A percentile compares a stretch with the other conserved stretches of the same genome.
These are phyloP conservation scores for Gambelia wislizenii DNA, from an alignment of 2,797 vertebrate species.

Conservation along the genomic window DNA sequence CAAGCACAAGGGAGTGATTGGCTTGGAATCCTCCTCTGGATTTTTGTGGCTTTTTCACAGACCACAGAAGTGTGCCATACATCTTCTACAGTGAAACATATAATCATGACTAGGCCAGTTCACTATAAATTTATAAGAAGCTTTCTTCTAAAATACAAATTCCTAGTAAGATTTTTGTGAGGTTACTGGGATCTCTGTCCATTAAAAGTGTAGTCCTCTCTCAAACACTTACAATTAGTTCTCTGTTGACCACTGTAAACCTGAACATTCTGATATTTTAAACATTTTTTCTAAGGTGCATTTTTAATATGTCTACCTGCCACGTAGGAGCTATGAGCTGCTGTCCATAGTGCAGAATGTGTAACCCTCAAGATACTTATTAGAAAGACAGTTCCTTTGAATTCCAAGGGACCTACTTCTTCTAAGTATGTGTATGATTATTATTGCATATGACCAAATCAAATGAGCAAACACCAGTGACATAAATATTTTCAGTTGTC, in stretches of 20 bases:
- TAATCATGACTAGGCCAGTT: background rate
- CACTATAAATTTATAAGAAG: background rate
- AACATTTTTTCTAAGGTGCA: background rate
- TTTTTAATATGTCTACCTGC: background rate
- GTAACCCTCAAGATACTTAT: background rate
- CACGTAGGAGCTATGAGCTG: background rate
- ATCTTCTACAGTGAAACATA: conserved; percentile 22
- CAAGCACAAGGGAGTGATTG: conserved; percentile 31
- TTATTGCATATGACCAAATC: background rate
- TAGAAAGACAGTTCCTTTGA: background rate
- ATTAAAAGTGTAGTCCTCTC: background rate
- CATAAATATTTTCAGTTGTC: background rate
- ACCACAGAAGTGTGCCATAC: background rate
- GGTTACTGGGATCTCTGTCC: background rate
- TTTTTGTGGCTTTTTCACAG: conserved; percentile 22
- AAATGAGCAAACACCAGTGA: background rate
- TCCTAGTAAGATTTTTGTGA: background rate
- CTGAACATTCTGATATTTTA: background rate
- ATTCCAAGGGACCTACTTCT: background rate
- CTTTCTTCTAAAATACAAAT: background rate
- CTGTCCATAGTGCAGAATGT: background rate
- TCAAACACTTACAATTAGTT: background rate
- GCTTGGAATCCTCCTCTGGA: conserved; percentile 8
- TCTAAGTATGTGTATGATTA: background rate
- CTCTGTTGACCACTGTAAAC: background rate